These are phyloP conservation scores for Acanthisitta chloris DNA, from an alignment of 2,113 vertebrate species.

Conservation along the genomic window DNA sequence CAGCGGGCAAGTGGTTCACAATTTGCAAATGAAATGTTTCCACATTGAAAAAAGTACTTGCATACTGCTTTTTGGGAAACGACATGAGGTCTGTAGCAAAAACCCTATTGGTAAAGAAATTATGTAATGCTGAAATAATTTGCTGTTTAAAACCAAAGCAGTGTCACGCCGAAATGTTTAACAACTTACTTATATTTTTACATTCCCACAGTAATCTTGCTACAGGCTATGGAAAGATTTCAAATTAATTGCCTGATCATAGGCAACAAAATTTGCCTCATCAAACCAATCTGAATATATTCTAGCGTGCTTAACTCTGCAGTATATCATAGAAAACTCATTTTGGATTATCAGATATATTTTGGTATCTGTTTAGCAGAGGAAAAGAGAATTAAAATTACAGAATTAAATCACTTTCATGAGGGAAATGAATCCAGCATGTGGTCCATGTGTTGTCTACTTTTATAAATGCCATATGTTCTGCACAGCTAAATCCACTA, in stretches of 20 bases:
- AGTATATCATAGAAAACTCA: slow-evolving; percentile 80
- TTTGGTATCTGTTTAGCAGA: slow-evolving; percentile 58
- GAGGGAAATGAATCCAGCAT: slow-evolving; percentile 62
- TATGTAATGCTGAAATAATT: slow-evolving; percentile 84
- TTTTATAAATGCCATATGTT: slow-evolving; percentile 59
- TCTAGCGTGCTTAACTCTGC: slow-evolving; percentile 75
- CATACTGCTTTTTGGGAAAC: slow-evolving; percentile 68
- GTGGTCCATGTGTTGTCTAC: slow-evolving; percentile 50
- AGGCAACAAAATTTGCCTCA: slow-evolving; percentile 73
- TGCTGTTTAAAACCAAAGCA: slow-evolving; percentile 75
- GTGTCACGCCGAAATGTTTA: slow-evolving; percentile 72
- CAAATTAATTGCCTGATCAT: slow-evolving; percentile 77
- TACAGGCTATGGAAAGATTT: slow-evolving; percentile 82
- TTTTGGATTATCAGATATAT: slow-evolving; percentile 65
- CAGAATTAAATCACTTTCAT: slow-evolving; percentile 57
- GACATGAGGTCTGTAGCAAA: slow-evolving; percentile 76
- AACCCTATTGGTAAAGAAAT: slow-evolving; percentile 66
- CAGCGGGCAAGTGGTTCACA: slow-evolving; percentile 98
- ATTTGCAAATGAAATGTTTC: slow-evolving; percentile 79
- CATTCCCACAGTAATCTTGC: slow-evolving; percentile 81
- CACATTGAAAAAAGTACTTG: slow-evolving; percentile 69
- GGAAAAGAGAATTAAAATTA: slow-evolving; percentile 62
- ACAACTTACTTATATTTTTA: slow-evolving; percentile 75
- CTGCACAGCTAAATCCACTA: slow-evolving; percentile 19
- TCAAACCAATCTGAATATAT: slow-evolving; percentile 69